Percentiles rank a stretch among this genome's conserved stretches.
Conservation (phyloP, 2,888 invertebrate species). For the Ormyrus pomaceus region DNA sequence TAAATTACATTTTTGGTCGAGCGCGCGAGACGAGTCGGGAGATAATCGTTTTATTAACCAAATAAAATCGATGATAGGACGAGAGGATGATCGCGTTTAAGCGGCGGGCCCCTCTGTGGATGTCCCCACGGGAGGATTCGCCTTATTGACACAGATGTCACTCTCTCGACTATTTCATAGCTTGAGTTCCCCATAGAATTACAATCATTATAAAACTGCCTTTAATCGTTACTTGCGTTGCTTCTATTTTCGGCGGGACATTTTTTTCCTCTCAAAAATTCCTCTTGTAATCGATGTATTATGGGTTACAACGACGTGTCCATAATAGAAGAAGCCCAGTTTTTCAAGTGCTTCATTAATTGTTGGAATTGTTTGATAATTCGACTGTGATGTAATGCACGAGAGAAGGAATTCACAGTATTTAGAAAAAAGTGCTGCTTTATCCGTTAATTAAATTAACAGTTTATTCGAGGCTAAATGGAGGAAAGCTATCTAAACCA, state of each 20-base stretch:
- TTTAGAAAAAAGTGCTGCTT: too few species aligned
- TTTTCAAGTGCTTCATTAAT: too few species aligned
- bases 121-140: slow-evolving; percentile 66
- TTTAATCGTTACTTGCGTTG: slow-evolving; percentile 11
- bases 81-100: slow-evolving; percentile 69
- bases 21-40: slow-evolving; percentile 63
- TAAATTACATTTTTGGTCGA: slow-evolving; percentile 75
- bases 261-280: background rate
- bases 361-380: background rate
- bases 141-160: slow-evolving; percentile 75
- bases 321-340: too few species aligned
- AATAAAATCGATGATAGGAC: slow-evolving; percentile 74
- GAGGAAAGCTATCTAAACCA: too few species aligned
- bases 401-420: background rate
- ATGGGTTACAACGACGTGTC: too few species aligned
- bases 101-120: slow-evolving; percentile 39
- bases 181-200: slow-evolving; percentile 42
- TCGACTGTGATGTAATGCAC: background rate
- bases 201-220: slow-evolving; percentile 23
- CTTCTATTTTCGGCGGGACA: slow-evolving; percentile 15
- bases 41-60: slow-evolving; percentile 75
- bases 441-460: too few species aligned
- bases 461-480: too few species aligned
- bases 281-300: slow-evolving; percentile 15
- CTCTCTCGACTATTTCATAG: slow-evolving; percentile 59